Base-by-base conservation (phyloP, 92 coral and sea anemone genomes). In the Pocillopora grandis region DNA sequence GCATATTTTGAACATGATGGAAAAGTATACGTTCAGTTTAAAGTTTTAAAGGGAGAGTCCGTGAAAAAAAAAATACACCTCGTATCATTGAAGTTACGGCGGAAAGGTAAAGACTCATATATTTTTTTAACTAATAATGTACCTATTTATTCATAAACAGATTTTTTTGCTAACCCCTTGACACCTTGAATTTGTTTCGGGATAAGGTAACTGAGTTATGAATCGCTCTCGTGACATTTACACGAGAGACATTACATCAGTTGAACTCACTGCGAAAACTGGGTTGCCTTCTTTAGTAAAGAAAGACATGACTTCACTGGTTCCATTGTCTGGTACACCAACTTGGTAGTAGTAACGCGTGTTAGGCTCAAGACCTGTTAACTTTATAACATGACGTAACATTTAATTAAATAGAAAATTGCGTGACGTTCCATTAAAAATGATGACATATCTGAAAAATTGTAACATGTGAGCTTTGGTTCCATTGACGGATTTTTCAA, bases 261-360 rank as follows among this genome's bases (percentile, higher is more conserved):
- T 52, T 31, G 62, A 76, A 91, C 95, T 89, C 58, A 94, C 98
- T 77, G 98, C 98, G 66, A 83, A 94, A 35, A 90, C 85, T 42
- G 92, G 86, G 58, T 81, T 90, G 23, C 89, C 77, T 23, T 94
- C 98, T 72, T 85, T 79, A 62, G 93, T 94, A 18, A 84, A 75
- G 66, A 94, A 91, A 33, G 89, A 85, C 72, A 87, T 84, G 17
- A 89, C 88, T 35, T 91, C 93, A 76, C 95, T 94, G 1, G 72
- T 42, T 31, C 77, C 86, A 55, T 73, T 52, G 66, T 84, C 88
- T 13, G 89, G 84, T 56, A 80, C 91, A 27, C 98, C 98, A 70
- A 94, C 93, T 55, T 77, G 89, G 75, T 94, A 94, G 85, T 89
- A 94, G 66, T 94, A 94, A 55, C 76, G 84, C 3, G 92, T 81